Evolutionary conservation across 1,140 invertebrate species (phyloP).

Genomic region (Amyelois transitella): DNA sequence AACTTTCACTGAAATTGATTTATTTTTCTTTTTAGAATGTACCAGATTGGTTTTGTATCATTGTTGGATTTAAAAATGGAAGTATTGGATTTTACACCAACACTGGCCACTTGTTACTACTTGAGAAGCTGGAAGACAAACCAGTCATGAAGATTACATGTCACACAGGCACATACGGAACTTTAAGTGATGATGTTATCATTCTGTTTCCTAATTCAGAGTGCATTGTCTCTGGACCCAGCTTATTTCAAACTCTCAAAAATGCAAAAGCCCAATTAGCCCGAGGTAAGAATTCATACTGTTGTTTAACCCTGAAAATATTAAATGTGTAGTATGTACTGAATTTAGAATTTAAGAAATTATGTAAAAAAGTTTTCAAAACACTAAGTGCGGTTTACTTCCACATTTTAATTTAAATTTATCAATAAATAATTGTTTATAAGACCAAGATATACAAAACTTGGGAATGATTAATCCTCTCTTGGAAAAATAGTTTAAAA

Average conservation of each 20-base stretch:
- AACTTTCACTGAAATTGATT: not conserved
- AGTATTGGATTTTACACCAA: constrained; percentile 93
- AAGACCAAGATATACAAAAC: no score
- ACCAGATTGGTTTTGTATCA: constrained; percentile 95
- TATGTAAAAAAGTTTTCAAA: no score
- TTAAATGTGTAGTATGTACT: constrained; percentile 22
- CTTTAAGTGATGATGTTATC: constrained; percentile 87
- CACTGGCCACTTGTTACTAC: constrained; percentile 86
- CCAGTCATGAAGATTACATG: constrained; percentile 87
- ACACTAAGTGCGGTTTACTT: no score
- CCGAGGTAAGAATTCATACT: no score
- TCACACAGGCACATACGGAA: constrained; percentile 80
- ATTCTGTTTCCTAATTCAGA: constrained; percentile 85
- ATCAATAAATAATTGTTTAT: no score
- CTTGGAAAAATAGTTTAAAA: no score
- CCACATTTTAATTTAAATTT: no score
- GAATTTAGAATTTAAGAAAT: no score
- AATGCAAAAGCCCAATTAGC: constrained; percentile 88
- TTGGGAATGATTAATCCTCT: no score
- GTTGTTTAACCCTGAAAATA: no score
- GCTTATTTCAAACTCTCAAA: constrained; percentile 87
- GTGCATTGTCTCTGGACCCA: constrained; percentile 88
- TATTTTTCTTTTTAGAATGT: constrained; percentile 71
- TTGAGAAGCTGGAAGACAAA: constrained; percentile 90
- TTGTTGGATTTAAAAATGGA: constrained; percentile 90